Percentiles rank a stretch among this genome's conserved stretches.
Conservation (phyloP, 2,888 invertebrate species). For the Cotesia congregata region DNA sequence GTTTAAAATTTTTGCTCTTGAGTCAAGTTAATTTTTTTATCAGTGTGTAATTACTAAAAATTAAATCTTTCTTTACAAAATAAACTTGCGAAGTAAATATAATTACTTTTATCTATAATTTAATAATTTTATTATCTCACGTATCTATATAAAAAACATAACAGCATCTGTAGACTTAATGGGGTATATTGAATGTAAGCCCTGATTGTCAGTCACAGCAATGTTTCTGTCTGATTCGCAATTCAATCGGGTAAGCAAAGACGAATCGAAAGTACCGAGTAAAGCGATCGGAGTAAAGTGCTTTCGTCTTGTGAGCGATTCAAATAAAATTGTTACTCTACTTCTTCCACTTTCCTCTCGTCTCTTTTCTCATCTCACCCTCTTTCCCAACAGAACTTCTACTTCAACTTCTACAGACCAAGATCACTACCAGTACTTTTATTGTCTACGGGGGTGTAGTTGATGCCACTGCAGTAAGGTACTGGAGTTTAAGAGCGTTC, state of each 20-base stretch:
- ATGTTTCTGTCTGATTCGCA: conserved; percentile 27
- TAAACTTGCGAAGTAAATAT: no score
- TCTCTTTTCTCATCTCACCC: not conserved
- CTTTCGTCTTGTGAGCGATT: conserved; percentile 8
- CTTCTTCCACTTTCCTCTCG: not conserved
- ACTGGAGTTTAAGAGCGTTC: not conserved
- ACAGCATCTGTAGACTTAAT: conserved; percentile 47
- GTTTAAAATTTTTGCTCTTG: no score
- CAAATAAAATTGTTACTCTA: conserved; percentile 14
- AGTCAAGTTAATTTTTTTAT: no score
- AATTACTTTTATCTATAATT: no score
- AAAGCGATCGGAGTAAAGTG: conserved; percentile 21
- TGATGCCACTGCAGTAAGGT: not conserved
- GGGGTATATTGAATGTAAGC: conserved; percentile 43
- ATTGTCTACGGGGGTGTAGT: not conserved
- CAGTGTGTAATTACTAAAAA: no score
- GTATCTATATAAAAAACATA: conserved; percentile 42
- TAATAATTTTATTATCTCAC: not conserved
- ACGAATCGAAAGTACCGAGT: conserved; percentile 26
- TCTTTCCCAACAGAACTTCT: not conserved
- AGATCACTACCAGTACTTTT: not conserved
- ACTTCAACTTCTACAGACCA: not conserved
- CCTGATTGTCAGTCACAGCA: conserved; percentile 47
- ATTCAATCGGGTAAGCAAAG: conserved; percentile 37
- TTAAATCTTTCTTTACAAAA: no score